Percentiles rank a stretch among this genome's conserved stretches.
These are phyloP conservation scores for Sterna hirundo DNA, from an alignment of 2,113 vertebrate species.

Conservation along the genomic window DNA sequence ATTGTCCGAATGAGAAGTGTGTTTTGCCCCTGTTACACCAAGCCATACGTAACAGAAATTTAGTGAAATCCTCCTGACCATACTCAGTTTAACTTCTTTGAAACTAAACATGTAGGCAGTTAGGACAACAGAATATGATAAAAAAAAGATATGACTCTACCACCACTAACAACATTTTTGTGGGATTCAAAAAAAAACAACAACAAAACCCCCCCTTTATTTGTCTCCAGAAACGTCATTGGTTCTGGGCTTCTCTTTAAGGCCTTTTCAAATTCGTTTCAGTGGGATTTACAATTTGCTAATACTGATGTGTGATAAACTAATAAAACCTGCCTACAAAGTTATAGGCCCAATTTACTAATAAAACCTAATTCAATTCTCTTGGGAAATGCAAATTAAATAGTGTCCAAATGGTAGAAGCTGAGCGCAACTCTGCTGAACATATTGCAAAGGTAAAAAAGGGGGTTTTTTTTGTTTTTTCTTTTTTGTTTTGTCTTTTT, in stretches of 20 bases:
- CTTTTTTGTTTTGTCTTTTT: neutral
- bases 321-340: slow-evolving; percentile 76
- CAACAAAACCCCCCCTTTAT: neutral
- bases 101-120: neutral
- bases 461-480: neutral
- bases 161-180: neutral
- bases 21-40: neutral
- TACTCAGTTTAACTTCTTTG: neutral
- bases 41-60: neutral
- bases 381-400: slow-evolving; percentile 75
- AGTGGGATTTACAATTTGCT: slow-evolving; percentile 78
- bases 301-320: slow-evolving; percentile 79
- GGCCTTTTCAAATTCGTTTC: slow-evolving; percentile 56
- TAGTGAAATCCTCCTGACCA: neutral
- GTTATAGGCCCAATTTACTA: slow-evolving; percentile 79
- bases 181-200: neutral
- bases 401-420: slow-evolving; percentile 50
- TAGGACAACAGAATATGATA: neutral
- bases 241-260: slow-evolving; percentile 48
- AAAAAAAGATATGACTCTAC: neutral
- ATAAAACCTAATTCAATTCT: slow-evolving; percentile 78
- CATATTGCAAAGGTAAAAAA: neutral
- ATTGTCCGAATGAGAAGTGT: no score
- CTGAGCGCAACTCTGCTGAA: neutral
- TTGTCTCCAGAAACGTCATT: slow-evolving; percentile 33